Evolutionary conservation across 1,140 invertebrate genomes (phyloP).

Genomic region (Macrotrachela quadricornifera): DNA sequence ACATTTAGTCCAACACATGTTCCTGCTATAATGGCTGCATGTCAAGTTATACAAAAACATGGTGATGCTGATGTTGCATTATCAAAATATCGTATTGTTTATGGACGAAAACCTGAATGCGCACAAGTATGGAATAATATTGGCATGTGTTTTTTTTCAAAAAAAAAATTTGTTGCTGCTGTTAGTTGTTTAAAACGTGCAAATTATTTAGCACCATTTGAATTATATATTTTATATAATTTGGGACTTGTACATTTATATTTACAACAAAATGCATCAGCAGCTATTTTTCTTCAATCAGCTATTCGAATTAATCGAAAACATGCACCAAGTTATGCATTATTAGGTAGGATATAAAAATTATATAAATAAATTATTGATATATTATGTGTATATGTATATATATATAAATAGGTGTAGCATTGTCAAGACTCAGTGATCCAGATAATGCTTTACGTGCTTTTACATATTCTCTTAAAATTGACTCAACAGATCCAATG

Average conservation of each 20-base stretch:
- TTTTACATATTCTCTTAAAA: conserved; percentile 39
- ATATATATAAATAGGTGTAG: conserved; percentile 27
- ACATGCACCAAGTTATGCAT: conserved; percentile 42
- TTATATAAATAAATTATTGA: not conserved
- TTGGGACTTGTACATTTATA: conserved; percentile 51
- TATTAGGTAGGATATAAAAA: conserved; percentile 43
- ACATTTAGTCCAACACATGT: conserved; percentile 45
- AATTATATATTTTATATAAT: conserved; percentile 60
- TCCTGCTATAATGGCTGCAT: conserved; percentile 55
- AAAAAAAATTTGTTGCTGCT: conserved; percentile 68
- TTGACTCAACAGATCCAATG: too few species aligned
- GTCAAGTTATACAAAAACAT: conserved; percentile 60
- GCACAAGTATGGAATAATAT: conserved; percentile 73
- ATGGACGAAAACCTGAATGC: conserved; percentile 50
- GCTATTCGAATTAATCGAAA: conserved; percentile 48
- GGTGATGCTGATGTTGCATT: conserved; percentile 63
- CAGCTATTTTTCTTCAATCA: conserved; percentile 55
- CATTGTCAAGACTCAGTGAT: conserved; percentile 41
- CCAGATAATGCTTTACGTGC: conserved; percentile 40
- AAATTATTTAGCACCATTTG: conserved; percentile 53
- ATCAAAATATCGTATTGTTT: conserved; percentile 56
- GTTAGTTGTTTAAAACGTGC: conserved; percentile 56
- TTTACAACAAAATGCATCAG: conserved; percentile 57
- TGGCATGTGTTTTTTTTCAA: conserved; percentile 72
- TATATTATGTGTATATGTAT: too few species aligned